Conservation (phyloP, 2,797 vertebrate species). For the Mormyrops boulengeri region DNA sequence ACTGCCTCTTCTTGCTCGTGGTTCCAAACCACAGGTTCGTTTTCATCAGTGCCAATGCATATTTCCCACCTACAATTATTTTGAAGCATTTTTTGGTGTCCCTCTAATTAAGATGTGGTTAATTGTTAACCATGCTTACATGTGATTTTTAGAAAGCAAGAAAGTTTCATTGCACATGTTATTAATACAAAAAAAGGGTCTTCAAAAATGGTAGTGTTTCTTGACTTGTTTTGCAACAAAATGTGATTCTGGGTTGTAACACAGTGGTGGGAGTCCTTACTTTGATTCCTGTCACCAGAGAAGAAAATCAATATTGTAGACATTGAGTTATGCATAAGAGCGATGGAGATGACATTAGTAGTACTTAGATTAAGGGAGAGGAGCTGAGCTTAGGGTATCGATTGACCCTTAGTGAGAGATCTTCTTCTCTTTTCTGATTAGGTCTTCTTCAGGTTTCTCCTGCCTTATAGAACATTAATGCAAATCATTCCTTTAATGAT, state of each 20-base stretch:
- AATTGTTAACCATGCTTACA: background rate
- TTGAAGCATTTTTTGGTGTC: background rate
- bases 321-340: slow-evolving; percentile 1
- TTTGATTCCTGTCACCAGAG: background rate
- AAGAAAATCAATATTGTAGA: background rate
- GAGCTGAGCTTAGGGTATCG: background rate
- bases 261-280: background rate
- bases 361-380: slow-evolving; percentile 30
- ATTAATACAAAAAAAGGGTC: background rate
- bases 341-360: background rate
- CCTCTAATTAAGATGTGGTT: background rate
- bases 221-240: background rate
- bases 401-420: slow-evolving; percentile 25
- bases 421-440: slow-evolving; percentile 29
- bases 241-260: background rate
- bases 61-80: background rate
- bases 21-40: background rate
- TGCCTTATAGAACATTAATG: slow-evolving; percentile 22
- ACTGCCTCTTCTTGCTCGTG: background rate
- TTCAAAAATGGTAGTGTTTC: background rate
- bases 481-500: background rate
- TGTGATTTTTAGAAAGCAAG: background rate
- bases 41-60: background rate
- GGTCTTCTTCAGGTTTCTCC: slow-evolving; percentile 11
- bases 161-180: background rate